Conservation (phyloP, 2,888 invertebrate species). For the Amitus sp. region DNA sequence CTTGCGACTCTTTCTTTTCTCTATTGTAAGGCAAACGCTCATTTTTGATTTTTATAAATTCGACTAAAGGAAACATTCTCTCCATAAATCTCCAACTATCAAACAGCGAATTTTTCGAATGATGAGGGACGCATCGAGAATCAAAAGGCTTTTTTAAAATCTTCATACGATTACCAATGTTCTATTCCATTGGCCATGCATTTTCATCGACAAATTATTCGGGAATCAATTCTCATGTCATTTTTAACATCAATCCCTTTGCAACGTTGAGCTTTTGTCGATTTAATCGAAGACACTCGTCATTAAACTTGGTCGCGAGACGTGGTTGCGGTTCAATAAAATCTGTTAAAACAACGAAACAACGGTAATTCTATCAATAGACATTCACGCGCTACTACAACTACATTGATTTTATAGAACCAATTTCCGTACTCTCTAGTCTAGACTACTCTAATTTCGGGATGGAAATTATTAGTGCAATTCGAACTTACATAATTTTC, state of each 20-base stretch:
- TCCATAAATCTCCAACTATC: background rate
- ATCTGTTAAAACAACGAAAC: conserved; percentile 64
- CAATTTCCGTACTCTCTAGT: conserved; percentile 15
- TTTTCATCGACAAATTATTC: background rate
- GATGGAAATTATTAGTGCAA: background rate
- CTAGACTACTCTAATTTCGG: no score
- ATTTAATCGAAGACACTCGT: conserved; percentile 19
- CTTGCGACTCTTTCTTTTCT: conserved; percentile 9
- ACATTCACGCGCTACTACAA: conserved; percentile 55
- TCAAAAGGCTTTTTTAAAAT: background rate
- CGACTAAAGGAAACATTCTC: conserved; percentile 2
- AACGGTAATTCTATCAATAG: conserved; percentile 60
- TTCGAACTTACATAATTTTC: background rate
- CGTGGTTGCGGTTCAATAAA: conserved; percentile 60
- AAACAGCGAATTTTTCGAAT: background rate
- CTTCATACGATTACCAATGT: background rate
- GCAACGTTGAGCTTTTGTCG: conserved; percentile 14
- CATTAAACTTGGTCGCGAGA: conserved; percentile 44
- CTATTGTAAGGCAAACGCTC: conserved; percentile 19
- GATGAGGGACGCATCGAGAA: background rate
- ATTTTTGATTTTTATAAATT: conserved; percentile 26
- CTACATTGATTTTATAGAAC: conserved; percentile 49
- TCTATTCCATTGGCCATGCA: background rate
- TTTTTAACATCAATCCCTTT: conserved; percentile 12
- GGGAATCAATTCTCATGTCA: background rate